Percentiles rank a stretch among this genome's conserved stretches.
Conservation (phyloP, 2,888 invertebrate genomes). For the Acleris laterana region DNA sequence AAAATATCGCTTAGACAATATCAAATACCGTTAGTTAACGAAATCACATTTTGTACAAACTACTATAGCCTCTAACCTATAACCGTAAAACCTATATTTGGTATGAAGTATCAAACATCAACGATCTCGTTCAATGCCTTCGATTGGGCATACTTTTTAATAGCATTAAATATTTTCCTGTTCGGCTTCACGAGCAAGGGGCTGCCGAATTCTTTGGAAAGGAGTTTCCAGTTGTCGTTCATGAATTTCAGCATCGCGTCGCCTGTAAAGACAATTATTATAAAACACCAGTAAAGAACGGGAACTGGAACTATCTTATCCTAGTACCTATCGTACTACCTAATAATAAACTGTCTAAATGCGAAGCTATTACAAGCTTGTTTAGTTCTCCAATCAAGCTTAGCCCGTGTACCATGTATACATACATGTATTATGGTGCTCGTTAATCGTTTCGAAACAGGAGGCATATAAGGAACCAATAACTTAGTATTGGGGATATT, state of each 20-base stretch:
- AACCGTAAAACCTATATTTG: constrained; percentile 19
- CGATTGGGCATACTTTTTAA: constrained; percentile 53
- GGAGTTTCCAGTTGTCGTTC: constrained; percentile 63
- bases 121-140: constrained; percentile 55
- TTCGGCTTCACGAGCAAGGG: constrained; percentile 55
- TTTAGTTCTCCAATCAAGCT: no score
- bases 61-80: not conserved
- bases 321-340: not conserved
- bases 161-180: constrained; percentile 49
- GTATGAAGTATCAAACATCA: constrained; percentile 39
- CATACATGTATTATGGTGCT: no score
- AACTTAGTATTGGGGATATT: no score
- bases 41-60: not conserved
- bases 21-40: not conserved
- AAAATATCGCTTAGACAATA: no score
- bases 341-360: no score
- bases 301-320: not conserved
- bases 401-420: no score
- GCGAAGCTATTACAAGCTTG: no score
- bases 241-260: constrained; percentile 61
- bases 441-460: no score
- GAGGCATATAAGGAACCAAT: no score
- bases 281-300: not conserved
- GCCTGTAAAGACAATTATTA: constrained; percentile 51
- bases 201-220: constrained; percentile 57